These are phyloP conservation scores for Prosapia bicincta DNA, from an alignment of 2,888 invertebrate species.

Conservation along the genomic window DNA sequence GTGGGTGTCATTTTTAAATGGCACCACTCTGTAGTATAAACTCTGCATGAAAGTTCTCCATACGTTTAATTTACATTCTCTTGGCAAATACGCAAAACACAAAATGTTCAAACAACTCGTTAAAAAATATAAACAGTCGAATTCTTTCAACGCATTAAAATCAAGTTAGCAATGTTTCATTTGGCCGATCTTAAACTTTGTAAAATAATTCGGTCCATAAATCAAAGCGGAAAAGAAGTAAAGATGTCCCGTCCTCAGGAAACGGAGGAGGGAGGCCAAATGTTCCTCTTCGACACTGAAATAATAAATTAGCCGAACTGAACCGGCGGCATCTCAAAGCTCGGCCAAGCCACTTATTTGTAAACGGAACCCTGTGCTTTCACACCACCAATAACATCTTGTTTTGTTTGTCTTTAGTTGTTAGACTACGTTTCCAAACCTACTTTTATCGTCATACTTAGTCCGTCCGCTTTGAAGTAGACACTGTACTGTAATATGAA, in stretches of 20 bases:
- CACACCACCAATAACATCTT: conserved; percentile 6
- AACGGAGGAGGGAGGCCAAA: conserved; percentile 9
- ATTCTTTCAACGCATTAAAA: too few species aligned
- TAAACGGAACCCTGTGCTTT: conserved; percentile 25
- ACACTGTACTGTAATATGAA: neutral
- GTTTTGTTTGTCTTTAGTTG: conserved; percentile 21
- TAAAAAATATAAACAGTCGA: too few species aligned
- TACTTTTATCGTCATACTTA: conserved; percentile 13
- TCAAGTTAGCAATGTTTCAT: too few species aligned
- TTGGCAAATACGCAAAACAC: too few species aligned
- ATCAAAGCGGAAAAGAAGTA: neutral
- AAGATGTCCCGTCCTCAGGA: neutral
- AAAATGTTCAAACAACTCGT: too few species aligned
- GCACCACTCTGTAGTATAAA: too few species aligned
- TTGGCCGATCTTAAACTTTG: too few species aligned
- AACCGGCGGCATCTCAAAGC: conserved; percentile 25
- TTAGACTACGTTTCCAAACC: conserved; percentile 7
- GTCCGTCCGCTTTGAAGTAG: conserved; percentile 23
- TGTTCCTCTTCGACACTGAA: conserved; percentile 24
- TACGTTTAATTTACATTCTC: too few species aligned
- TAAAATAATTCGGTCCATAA: neutral
- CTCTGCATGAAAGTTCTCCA: too few species aligned
- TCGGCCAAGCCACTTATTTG: conserved; percentile 25
- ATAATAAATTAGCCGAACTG: conserved; percentile 29
- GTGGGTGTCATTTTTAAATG: too few species aligned